Percentiles rank a stretch among this genome's conserved stretches.
phyloP scores from a whole-genome alignment of 2,797 vertebrate genomes.

The Pogonophryne albipinna region DNA sequence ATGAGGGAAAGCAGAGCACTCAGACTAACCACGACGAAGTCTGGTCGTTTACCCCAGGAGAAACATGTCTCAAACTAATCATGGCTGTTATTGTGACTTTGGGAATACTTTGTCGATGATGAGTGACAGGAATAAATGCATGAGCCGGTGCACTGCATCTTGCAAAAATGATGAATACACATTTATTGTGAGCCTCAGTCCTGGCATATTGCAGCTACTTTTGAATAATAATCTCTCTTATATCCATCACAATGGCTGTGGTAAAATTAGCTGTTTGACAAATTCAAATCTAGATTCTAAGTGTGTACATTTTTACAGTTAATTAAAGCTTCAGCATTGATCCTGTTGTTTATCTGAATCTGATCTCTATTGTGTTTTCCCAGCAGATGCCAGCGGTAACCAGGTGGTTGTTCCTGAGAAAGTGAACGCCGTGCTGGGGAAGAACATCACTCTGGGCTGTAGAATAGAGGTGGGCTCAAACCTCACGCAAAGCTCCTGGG shows the following conservation, averaged over 20 bases:
- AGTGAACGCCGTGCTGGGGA: slow-evolving; percentile 93
- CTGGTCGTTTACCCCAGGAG: slow-evolving; percentile 40
- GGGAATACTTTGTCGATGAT: slow-evolving; percentile 11
- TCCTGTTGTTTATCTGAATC: slow-evolving; percentile 24
- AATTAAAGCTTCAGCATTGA: slow-evolving; percentile 26
- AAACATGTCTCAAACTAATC: slow-evolving; percentile 44
- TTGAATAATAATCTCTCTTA: slow-evolving; percentile 19
- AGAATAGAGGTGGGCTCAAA: slow-evolving; percentile 92
- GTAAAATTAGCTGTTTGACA: neutral
- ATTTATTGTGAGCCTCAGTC: neutral
- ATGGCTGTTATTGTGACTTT: slow-evolving; percentile 34
- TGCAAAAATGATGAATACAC: slow-evolving; percentile 1
- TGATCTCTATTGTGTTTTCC: slow-evolving; percentile 33
- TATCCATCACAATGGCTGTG: neutral
- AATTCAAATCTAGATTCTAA: no score
- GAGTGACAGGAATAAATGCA: slow-evolving; percentile 2
- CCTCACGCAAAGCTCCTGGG: slow-evolving; percentile 96
- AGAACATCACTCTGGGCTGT: slow-evolving; percentile 94
- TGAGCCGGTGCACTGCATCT: neutral
- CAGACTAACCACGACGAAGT: slow-evolving; percentile 50
- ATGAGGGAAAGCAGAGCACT: slow-evolving; percentile 64
- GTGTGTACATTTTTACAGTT: neutral
- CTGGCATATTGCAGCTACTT: slow-evolving; percentile 4
- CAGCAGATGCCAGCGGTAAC: slow-evolving; percentile 90
- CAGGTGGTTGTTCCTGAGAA: slow-evolving; percentile 89